Evolutionary conservation across 2,888 invertebrate species (phyloP).

Genomic region (Octonoba sinensis): DNA sequence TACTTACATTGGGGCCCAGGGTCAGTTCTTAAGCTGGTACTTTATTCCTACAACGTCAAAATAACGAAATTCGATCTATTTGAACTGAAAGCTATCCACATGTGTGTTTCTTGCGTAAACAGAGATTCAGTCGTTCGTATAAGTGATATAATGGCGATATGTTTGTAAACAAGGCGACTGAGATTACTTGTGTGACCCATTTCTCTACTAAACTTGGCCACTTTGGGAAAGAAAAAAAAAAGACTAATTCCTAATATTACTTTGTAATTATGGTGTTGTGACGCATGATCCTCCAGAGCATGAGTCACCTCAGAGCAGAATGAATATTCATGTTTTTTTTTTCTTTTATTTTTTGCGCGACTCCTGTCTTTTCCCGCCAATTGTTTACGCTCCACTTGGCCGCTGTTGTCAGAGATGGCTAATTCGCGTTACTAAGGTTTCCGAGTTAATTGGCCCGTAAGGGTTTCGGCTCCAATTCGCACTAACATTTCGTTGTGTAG

Average conservation of each 20-base stretch:
- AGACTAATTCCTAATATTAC: too few relatives aligned
- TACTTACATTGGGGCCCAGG: too few relatives aligned
- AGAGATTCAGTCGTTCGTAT: background rate
- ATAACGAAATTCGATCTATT: too few relatives aligned
- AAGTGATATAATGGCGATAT: too few relatives aligned
- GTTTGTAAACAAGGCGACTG: background rate
- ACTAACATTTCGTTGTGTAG: too few relatives aligned
- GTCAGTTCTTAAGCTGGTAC: too few relatives aligned
- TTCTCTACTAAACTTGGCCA: slow-evolving; percentile 59
- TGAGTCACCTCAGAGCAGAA: slow-evolving; percentile 36
- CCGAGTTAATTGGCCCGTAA: slow-evolving; percentile 41
- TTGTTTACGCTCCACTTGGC: slow-evolving; percentile 50
- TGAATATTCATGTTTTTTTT: slow-evolving; percentile 29
- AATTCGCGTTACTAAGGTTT: slow-evolving; percentile 25
- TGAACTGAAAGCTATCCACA: too few relatives aligned
- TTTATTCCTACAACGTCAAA: too few relatives aligned
- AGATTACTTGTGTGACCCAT: slow-evolving; percentile 4
- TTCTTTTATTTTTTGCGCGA: background rate
- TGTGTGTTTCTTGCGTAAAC: background rate
- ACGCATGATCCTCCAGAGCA: slow-evolving; percentile 16
- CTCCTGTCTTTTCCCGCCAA: slow-evolving; percentile 14
- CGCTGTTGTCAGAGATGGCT: slow-evolving; percentile 12
- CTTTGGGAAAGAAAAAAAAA: too few relatives aligned
- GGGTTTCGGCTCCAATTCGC: slow-evolving; percentile 10
- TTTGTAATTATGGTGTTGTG: slow-evolving; percentile 27